Evolutionary conservation across 2,797 vertebrate genomes (phyloP).

Genomic region (Ptychadena robeensis): DNA sequence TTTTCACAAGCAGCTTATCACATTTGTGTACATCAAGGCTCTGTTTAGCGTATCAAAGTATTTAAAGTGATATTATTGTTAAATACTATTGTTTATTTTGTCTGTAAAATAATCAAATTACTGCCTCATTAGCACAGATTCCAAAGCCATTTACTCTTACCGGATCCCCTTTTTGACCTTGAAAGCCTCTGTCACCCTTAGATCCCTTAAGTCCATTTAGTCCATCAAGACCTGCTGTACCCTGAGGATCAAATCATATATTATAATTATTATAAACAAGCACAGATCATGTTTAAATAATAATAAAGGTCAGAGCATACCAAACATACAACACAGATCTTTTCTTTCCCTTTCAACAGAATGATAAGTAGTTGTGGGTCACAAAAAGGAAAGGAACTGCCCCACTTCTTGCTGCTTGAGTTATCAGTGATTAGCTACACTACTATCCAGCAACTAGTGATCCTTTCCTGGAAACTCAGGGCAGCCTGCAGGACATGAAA

Average conservation of each 20-base stretch:
- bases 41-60: background rate
- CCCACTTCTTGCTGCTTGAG: too few species aligned
- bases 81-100: background rate
- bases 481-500: too few species aligned
- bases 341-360: too few species aligned
- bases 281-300: too few species aligned
- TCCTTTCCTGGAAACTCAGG: too few species aligned
- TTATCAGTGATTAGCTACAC: too few species aligned
- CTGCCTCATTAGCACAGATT: background rate
- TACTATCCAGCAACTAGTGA: too few species aligned
- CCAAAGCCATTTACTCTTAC: conserved; percentile 66
- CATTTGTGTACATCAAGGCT: conserved; percentile 16
- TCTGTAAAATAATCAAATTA: background rate
- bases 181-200: conserved; percentile 81
- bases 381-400: too few species aligned
- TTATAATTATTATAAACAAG: too few species aligned
- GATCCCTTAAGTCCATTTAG: conserved; percentile 81
- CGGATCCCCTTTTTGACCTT: conserved; percentile 79
- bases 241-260: conserved; percentile 70
- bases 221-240: conserved; percentile 80
- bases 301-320: too few species aligned
- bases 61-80: background rate
- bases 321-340: too few species aligned
- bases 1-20: conserved; percentile 17
- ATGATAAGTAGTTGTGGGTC: too few species aligned